A percentile compares a stretch with the other conserved stretches of the same genome.
These are phyloP conservation scores for Plectus sambesii DNA, from an alignment of 1,140 invertebrate genomes.

Conservation along the genomic window DNA sequence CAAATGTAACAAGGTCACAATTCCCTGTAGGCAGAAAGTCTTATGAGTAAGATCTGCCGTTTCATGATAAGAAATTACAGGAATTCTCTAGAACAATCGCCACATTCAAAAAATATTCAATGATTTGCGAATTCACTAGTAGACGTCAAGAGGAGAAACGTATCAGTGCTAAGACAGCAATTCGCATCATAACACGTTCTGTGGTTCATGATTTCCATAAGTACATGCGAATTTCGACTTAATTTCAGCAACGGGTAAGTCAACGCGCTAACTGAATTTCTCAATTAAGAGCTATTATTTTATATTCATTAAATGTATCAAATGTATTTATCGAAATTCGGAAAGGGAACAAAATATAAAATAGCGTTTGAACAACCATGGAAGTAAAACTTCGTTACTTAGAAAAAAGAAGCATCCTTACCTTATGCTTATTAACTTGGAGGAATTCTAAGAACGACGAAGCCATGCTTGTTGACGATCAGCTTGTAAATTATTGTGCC, in stretches of 20 bases:
- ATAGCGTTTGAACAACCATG: too few species aligned
- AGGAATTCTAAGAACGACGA: slow-evolving; percentile 42
- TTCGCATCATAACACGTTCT: too few species aligned
- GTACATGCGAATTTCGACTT: too few species aligned
- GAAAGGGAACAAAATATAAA: slow-evolving; percentile 1
- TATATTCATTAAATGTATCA: slow-evolving; percentile 1
- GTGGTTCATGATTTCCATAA: too few species aligned
- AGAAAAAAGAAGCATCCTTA: too few species aligned
- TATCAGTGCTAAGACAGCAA: slow-evolving; percentile 10
- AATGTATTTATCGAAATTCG: slow-evolving; percentile 8
- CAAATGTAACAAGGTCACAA: slow-evolving; percentile 17
- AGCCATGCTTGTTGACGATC: slow-evolving; percentile 2
- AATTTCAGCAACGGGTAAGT: too few species aligned
- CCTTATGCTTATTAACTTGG: slow-evolving; percentile 44
- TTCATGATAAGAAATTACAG: too few species aligned
- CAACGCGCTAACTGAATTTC: too few species aligned
- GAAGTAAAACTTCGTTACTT: too few species aligned
- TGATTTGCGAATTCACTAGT: not conserved
- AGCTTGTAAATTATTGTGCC: slow-evolving; percentile 4
- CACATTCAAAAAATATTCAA: not conserved
- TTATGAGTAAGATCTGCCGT: too few species aligned
- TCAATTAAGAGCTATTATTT: not conserved
- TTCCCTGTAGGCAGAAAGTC: too few species aligned
- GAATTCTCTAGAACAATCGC: not conserved
- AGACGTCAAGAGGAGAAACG: slow-evolving; percentile 15